These are phyloP conservation scores for Sycophila texana DNA, from an alignment of 2,888 invertebrate species.

Conservation along the genomic window DNA sequence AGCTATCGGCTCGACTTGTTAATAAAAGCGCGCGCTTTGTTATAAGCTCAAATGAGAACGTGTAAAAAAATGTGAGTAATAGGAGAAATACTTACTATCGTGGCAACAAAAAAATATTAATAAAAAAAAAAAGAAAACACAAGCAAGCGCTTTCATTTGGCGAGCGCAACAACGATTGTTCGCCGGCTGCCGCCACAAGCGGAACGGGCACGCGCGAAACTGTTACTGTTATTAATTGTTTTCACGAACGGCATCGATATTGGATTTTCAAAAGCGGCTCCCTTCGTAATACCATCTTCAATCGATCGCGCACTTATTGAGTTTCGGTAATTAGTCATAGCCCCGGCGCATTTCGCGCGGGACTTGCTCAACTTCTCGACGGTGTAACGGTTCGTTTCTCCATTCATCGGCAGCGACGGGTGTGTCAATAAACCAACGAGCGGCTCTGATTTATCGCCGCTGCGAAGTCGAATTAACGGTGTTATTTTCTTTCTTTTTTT, in stretches of 20 bases:
- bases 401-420: constrained; percentile 17
- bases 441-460: too few species aligned
- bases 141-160: background rate
- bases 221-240: background rate
- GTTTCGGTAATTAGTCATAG: constrained; percentile 45
- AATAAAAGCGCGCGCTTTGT: too few species aligned
- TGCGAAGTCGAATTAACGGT: too few species aligned
- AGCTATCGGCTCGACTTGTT: too few species aligned
- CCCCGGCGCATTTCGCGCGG: background rate
- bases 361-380: constrained; percentile 10
- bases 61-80: too few species aligned
- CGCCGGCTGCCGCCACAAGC: background rate
- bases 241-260: constrained; percentile 18
- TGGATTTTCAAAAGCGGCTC: constrained; percentile 14
- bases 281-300: constrained; percentile 18
- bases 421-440: too few species aligned
- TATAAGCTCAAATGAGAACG: too few species aligned
- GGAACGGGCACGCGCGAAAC: too few species aligned
- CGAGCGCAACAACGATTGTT: background rate
- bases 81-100: background rate
- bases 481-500: too few species aligned
- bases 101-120: background rate
- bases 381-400: constrained; percentile 13
- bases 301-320: constrained; percentile 27
- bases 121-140: background rate